Percentiles rank a stretch among this genome's conserved stretches.
Evolutionary conservation across 2,797 vertebrate species (phyloP).

Genomic region (Trichosurus vulpecula): DNA sequence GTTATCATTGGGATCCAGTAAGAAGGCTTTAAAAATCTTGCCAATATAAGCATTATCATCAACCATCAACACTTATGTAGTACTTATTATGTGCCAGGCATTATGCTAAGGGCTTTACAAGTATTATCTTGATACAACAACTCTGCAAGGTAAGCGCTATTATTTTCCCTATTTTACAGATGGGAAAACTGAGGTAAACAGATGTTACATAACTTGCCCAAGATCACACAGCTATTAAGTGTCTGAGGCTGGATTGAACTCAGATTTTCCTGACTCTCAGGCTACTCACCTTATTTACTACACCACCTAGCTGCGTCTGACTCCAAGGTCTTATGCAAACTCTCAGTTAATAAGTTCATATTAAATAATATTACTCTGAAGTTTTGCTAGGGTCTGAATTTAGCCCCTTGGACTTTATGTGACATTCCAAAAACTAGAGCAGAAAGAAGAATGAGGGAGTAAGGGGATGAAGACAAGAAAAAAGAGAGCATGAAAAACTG

Average conservation of each 20-base stretch:
- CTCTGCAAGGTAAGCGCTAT: background rate
- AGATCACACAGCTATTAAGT: background rate
- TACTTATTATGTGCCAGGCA: background rate
- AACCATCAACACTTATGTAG: background rate
- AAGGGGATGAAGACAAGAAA: background rate
- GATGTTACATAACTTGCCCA: background rate
- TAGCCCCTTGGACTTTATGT: constrained; percentile 59
- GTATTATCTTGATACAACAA: background rate
- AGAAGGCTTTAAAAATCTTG: constrained; percentile 42
- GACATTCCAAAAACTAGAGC: constrained; percentile 67
- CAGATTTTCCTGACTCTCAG: background rate
- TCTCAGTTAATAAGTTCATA: constrained; percentile 56
- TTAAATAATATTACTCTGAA: constrained; percentile 69
- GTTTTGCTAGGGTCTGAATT: constrained; percentile 58
- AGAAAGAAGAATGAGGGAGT: constrained; percentile 17
- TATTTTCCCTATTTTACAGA: background rate
- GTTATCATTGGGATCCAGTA: background rate
- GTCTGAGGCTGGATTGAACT: background rate
- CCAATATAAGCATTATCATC: background rate
- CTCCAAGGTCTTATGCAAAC: constrained; percentile 61
- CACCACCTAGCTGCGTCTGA: constrained; percentile 40
- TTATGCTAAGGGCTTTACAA: background rate
- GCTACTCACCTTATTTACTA: no score
- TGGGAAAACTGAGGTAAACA: background rate
- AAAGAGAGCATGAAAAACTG: background rate